Evolutionary conservation across 1,140 invertebrate species (phyloP).

Genomic region (Ceratina japonica): DNA sequence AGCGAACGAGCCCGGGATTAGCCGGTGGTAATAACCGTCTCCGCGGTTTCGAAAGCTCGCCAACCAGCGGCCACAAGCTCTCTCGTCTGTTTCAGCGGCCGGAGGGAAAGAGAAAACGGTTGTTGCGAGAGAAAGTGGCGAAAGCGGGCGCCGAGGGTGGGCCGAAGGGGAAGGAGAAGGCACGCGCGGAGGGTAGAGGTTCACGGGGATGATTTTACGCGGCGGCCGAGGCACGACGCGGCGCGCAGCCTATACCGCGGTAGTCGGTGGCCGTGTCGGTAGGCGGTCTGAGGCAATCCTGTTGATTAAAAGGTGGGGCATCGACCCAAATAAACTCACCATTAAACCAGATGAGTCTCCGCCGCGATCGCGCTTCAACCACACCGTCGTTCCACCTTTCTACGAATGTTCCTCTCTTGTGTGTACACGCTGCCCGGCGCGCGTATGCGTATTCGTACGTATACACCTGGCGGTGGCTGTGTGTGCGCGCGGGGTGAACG

Average conservation of each 20-base stretch:
- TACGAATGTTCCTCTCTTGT: conserved; percentile 19
- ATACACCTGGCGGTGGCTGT: neutral
- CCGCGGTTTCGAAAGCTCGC: conserved; percentile 63
- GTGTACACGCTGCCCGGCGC: neutral
- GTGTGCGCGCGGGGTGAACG: conserved; percentile 5
- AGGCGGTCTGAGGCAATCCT: conserved; percentile 67
- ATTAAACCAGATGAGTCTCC: conserved; percentile 71
- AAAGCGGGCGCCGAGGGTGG: conserved; percentile 8
- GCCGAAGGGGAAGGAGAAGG: conserved; percentile 1
- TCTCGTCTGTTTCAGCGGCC: conserved; percentile 42
- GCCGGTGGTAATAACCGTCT: conserved; percentile 64
- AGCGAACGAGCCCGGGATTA: conserved; percentile 65
- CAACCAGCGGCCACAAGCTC: conserved; percentile 60
- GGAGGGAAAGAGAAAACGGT: conserved; percentile 17
- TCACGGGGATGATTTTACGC: conserved; percentile 65
- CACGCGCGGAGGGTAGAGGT: conserved; percentile 38
- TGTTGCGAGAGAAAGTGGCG: conserved; percentile 38
- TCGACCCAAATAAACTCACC: conserved; percentile 69
- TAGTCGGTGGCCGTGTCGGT: conserved; percentile 62
- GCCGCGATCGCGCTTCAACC: conserved; percentile 62
- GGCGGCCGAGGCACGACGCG: conserved; percentile 44
- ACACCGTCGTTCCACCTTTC: conserved; percentile 49
- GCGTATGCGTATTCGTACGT: neutral
- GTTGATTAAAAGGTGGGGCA: conserved; percentile 71
- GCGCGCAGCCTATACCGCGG: conserved; percentile 53